Conservation (phyloP, 2,113 vertebrate genomes). For the Channa argus region DNA sequence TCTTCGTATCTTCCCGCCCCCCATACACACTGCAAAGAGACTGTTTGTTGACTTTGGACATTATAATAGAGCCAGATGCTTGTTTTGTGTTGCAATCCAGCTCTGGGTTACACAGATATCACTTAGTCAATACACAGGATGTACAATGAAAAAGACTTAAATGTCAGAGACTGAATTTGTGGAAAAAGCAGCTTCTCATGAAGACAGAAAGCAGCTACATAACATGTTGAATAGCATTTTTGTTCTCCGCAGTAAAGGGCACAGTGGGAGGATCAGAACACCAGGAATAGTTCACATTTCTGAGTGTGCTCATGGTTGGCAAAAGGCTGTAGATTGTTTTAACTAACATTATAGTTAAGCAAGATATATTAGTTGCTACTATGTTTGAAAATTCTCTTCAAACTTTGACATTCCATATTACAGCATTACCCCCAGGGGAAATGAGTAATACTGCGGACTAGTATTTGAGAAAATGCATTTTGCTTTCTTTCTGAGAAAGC, state of each 20-base stretch:
- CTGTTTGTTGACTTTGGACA: slow-evolving; percentile 47
- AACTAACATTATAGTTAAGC: slow-evolving; percentile 13
- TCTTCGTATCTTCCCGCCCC: background rate
- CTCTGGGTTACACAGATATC: slow-evolving; percentile 10
- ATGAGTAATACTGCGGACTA: background rate
- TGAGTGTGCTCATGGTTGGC: slow-evolving; percentile 22
- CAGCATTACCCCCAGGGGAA: background rate
- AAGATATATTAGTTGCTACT: background rate
- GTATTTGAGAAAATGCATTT: background rate
- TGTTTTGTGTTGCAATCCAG: slow-evolving; percentile 39
- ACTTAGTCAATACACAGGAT: background rate
- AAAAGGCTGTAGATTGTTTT: slow-evolving; percentile 34
- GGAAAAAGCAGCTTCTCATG: slow-evolving; percentile 30
- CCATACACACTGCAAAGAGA: background rate
- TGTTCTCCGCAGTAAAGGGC: slow-evolving; percentile 55
- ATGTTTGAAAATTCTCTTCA: background rate
- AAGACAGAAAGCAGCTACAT: slow-evolving; percentile 43
- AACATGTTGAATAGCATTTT: slow-evolving; percentile 71
- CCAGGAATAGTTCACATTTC: slow-evolving; percentile 58
- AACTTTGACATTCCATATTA: background rate
- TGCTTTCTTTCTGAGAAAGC: too few relatives aligned
- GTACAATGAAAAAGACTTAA: background rate
- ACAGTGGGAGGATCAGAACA: slow-evolving; percentile 22
- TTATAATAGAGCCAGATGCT: slow-evolving; percentile 24
- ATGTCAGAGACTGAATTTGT: background rate